Conservation (phyloP, 37 sponge, comb jelly and placozoan genomes). For the Beroe ovata region DNA sequence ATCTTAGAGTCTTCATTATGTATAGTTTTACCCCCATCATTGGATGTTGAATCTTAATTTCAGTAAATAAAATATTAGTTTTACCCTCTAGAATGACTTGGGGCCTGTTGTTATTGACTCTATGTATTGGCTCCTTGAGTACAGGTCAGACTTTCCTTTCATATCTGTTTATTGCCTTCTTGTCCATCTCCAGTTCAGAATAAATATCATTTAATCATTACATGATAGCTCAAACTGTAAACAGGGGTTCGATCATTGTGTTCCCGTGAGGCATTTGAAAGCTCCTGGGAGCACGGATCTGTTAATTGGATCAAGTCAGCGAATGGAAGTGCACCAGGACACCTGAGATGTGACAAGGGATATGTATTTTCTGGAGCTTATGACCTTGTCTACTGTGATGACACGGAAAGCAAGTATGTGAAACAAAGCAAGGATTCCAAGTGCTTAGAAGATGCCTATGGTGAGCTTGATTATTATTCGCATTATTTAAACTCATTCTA, state of each 20-base stretch:
- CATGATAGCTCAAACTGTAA: not conserved
- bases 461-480: not conserved
- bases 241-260: not conserved
- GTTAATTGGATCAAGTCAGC: not conserved
- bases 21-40: too few relatives aligned
- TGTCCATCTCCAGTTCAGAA: too few relatives aligned
- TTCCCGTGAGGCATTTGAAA: not conserved
- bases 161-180: too few relatives aligned
- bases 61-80: too few relatives aligned
- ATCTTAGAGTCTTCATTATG: too few relatives aligned
- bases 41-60: too few relatives aligned
- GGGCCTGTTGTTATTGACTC: too few relatives aligned
- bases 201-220: too few relatives aligned
- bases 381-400: slow-evolving; percentile 1
- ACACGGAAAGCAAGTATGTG: not conserved
- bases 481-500: not conserved
- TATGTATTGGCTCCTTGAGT: too few relatives aligned
- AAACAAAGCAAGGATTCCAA: not conserved
- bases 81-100: too few relatives aligned
- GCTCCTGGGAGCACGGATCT: not conserved
- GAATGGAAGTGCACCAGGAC: not conserved
- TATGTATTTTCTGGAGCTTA: not conserved
- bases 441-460: not conserved
- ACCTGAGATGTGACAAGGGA: not conserved
- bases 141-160: too few relatives aligned